These are phyloP conservation scores for Polyodon spathula DNA, from an alignment of 2,113 vertebrate species.

Conservation along the genomic window DNA sequence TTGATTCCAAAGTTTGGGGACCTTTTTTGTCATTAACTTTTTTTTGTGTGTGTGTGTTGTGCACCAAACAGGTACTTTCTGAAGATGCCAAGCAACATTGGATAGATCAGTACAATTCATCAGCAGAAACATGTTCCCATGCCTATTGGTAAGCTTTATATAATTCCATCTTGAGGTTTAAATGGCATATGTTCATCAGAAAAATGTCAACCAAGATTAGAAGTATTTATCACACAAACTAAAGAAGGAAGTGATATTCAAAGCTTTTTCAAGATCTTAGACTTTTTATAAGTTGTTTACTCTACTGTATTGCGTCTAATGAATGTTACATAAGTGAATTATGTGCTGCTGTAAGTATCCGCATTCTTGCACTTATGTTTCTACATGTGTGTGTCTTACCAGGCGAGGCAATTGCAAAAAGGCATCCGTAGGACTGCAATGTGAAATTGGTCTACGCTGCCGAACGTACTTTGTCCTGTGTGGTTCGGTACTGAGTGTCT, in stretches of 20 bases:
- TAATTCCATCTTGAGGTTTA: neutral
- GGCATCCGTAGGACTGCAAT: conserved; percentile 81
- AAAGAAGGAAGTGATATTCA: too few relatives aligned
- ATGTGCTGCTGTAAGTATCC: neutral
- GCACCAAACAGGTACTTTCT: conserved; percentile 67
- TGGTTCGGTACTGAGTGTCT: conserved; percentile 91
- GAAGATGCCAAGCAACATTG: conserved; percentile 88
- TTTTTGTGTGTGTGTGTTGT: too few relatives aligned
- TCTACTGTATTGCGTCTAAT: too few relatives aligned
- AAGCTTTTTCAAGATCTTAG: too few relatives aligned
- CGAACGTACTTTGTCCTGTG: conserved; percentile 85
- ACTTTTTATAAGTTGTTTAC: too few relatives aligned
- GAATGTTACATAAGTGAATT: too few relatives aligned
- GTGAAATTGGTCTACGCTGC: conserved; percentile 88
- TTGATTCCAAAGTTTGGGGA: neutral
- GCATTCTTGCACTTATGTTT: neutral
- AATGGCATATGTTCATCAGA: too few relatives aligned
- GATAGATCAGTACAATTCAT: conserved; percentile 86
- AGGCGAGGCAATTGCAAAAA: conserved; percentile 98
- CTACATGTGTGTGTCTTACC: neutral
- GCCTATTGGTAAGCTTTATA: conserved; percentile 77
- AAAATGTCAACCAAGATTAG: too few relatives aligned
- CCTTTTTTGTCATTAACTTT: conserved; percentile 2
- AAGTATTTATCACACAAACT: too few relatives aligned
- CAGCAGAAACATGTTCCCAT: conserved; percentile 86